Conservation (phyloP, 2,888 invertebrate species). For the Vanessa cardui region DNA sequence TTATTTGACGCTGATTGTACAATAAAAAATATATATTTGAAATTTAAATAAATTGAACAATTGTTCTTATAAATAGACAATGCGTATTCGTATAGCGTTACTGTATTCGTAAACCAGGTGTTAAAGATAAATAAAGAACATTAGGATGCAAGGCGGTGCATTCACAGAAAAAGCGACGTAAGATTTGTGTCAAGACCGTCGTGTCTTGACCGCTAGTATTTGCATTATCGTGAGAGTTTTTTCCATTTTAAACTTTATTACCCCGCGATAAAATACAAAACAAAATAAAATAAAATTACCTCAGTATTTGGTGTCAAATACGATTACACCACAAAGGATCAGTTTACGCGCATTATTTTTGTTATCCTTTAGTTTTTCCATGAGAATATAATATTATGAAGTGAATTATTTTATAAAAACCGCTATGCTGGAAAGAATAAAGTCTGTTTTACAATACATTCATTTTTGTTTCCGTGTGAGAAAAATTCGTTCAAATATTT, state of each 20-base stretch:
- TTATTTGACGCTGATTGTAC: too few relatives aligned
- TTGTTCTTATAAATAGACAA: background rate
- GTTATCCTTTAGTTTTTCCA: conserved; percentile 18
- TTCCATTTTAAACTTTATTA: conserved; percentile 3
- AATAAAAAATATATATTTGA: background rate
- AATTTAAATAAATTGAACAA: background rate
- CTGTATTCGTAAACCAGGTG: background rate
- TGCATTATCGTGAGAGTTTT: conserved; percentile 1
- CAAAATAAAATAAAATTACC: conserved; percentile 4
- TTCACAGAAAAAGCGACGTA: conserved; percentile 10
- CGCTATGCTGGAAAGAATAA: too few relatives aligned
- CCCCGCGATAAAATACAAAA: background rate
- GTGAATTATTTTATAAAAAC: background rate
- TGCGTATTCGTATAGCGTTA: background rate
- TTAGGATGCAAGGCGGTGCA: conserved; percentile 13
- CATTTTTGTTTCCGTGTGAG: background rate
- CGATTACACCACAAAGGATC: conserved; percentile 26
- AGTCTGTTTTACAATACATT: background rate
- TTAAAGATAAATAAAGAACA: conserved; percentile 9
- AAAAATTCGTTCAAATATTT: background rate
- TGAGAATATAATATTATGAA: conserved; percentile 9
- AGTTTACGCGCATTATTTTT: conserved; percentile 32
- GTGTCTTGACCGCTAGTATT: conserved; percentile 16
- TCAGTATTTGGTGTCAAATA: conserved; percentile 29
- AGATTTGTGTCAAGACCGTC: conserved; percentile 33